Base-by-base conservation (phyloP, 2,113 vertebrate species). In the Anguilla rostrata region DNA sequence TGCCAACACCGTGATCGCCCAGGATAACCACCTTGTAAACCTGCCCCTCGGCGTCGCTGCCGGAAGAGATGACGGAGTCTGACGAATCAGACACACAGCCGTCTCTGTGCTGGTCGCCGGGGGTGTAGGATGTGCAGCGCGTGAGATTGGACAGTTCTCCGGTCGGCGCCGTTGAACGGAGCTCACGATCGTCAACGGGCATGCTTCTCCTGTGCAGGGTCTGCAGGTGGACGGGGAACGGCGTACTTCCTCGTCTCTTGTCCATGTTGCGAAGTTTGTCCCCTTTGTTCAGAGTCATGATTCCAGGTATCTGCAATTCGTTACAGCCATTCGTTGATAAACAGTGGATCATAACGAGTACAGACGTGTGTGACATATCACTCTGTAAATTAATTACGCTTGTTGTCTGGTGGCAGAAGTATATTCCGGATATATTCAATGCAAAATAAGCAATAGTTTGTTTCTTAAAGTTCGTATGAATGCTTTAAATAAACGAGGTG, bases 21-120 rank as follows among this genome's bases (percentile, higher is more conserved):
- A 99, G 96, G 86, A 99, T 94, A 78, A 99, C 96, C 92, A 99
- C 98, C 89, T 99, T 99, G 95, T 98, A 97, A 82, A 98, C 90
- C 86, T 93, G 92, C 56, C 94, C 88, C 1, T 98, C 97, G 0
- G 96, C 91, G 85, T 98, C 97, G 90, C 98, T 98, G 91, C 96
- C 96, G 39, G 96, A 97, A 12, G 98, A 98, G 93, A 95, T 97
- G 81, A 98, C 95, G 0, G 98, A 99, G 92, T 99, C 98, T 0
- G 98, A 98, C 78, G 97, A 98, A 90, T 97, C 97, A 0, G 97
- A 97, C 11, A 95, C 93, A 91, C 96, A 97, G 95, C 96, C 96
- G 88, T 94, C 94, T 8, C 94, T 91, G 90, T 96, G 96, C 88
- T 88, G 90, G 41, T 95, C 95, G 4, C 86, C 94, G n/a, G 95